Base-by-base conservation (phyloP, 2,888 invertebrate genomes). In the Microplitis manilae region DNA sequence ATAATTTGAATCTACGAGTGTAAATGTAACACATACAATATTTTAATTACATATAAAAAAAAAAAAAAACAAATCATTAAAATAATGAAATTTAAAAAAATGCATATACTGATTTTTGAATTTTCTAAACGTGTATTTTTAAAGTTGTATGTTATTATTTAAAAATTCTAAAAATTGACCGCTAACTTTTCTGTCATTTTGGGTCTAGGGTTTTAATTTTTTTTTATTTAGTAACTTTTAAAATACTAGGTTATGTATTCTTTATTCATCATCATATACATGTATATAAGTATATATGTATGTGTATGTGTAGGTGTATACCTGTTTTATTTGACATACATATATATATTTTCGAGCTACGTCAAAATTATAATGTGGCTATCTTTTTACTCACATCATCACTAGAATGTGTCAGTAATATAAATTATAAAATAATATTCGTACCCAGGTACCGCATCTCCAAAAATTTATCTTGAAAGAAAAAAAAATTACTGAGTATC, bases 301-400 rank as follows among this genome's bases (percentile, higher is more conserved):
- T 4, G 13, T 50, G 50, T 9, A 5, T 13, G 13, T 50, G 50
- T 50, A 9, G 13, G 50, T 72, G 67, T 61, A 73, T 80, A 81
- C 81, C 78, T 79, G 79, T 81, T 79, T 73, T 76, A 38, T 67
- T 74, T 77, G 77, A 77, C 77, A 79, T 72, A 13, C 39, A 15
- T 61, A 60, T n/a, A 8, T 68, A 15, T 39, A 15, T 39, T 71
- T 60, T 71, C 60, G 38, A 74, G 68, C 72, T 76, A 61, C 75
- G 71, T 70, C 68, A 80, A 81, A 81, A 80, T 79, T 74, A 50
- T 76, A 75, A 80, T 81, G 81, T 81, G 79, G 79, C 81, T 72
- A 77, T 80, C 78, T 73, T 71, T 61, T 65, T 79, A 60, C 17
- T 9, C 15, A 60, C 30, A 71, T 20, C 39, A 50, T 13, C 8